Base-by-base conservation (phyloP, 2,797 vertebrate species). In the Huso huso region DNA sequence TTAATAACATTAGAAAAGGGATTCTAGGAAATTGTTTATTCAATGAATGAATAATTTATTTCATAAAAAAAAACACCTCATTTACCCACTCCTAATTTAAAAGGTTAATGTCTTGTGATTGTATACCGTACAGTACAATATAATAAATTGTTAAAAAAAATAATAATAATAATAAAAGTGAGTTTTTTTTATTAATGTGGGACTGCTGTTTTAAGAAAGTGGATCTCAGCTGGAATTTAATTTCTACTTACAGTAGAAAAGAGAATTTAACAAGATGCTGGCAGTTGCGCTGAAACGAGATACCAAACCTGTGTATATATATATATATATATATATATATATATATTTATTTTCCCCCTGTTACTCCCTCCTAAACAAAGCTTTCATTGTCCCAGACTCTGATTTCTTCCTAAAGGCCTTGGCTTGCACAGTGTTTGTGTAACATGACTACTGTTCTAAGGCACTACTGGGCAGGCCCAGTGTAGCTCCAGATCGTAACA, bases 231-330 rank as follows among this genome's bases (percentile, higher is more conserved):
- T 58, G 12, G 6, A 58, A 58, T n/a, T 58, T 58, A 13, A 58
- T 58, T 58, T 13, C 55, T n/a, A 2, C 7, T n/a, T n/a, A 58
- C 12, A 58, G 10, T n/a, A n/a, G 6, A 13, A 58, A 58, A 58
- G 55, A 58, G 15, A 58, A n/a, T 13, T n/a, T n/a, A 58, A 58
- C 15, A 62, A 77, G 73, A 72, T 74, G 78, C 80, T 80, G 79
- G 78, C 81, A 86, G 81, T 75, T 83, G 81, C 77, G 71, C 71
- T 75, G 79, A 78, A 83, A 77, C 48, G 13, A 64, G 74, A 71
- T 71, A 66, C 68, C 7, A 55, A 51, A 48, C 15, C 37, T 37
- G 37, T 37, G 5, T 37, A 2, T 18, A 2, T 18, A 2, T 18
- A 2, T 18, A 2, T 18, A 18, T 18, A 2, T 18, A 18, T 18